A percentile compares a stretch with the other conserved stretches of the same genome.
Evolutionary conservation across 2,797 vertebrate genomes (phyloP).

Genomic region (Anabas testudineus): DNA sequence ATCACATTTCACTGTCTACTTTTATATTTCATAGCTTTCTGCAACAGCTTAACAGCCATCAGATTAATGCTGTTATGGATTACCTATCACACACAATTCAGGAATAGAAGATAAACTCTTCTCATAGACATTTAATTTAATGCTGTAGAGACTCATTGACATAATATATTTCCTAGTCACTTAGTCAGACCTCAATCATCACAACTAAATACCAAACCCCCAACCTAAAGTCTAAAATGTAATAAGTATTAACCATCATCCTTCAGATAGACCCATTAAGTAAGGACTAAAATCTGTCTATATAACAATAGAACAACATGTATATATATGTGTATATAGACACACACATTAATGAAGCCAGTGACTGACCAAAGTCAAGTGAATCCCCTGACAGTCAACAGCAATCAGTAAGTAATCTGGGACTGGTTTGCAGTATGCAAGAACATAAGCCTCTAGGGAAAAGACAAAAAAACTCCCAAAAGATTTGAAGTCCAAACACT

Average conservation of each 20-base stretch:
- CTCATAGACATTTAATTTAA: no score
- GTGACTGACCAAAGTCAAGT: conserved; percentile 31
- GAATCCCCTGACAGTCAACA: conserved; percentile 29
- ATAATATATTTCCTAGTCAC: no score
- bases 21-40: no score
- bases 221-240: background rate
- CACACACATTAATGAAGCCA: conserved; percentile 4
- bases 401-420: conserved; percentile 35
- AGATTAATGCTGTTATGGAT: background rate
- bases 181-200: no score
- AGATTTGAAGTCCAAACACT: conserved; percentile 76
- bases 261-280: no score
- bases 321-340: background rate
- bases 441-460: conserved; percentile 44
- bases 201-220: no score
- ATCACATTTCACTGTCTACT: no score
- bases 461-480: conserved; percentile 49
- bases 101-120: no score
- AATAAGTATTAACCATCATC: no score
- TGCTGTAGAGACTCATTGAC: no score
- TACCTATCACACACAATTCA: background rate
- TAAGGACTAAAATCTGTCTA: no score
- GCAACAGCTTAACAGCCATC: no score
- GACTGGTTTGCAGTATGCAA: conserved; percentile 63
- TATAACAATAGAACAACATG: background rate